Percentiles rank a stretch among this genome's conserved stretches.
Conservation (phyloP, 1,140 invertebrate genomes). For the Geopemphigus sp. region DNA sequence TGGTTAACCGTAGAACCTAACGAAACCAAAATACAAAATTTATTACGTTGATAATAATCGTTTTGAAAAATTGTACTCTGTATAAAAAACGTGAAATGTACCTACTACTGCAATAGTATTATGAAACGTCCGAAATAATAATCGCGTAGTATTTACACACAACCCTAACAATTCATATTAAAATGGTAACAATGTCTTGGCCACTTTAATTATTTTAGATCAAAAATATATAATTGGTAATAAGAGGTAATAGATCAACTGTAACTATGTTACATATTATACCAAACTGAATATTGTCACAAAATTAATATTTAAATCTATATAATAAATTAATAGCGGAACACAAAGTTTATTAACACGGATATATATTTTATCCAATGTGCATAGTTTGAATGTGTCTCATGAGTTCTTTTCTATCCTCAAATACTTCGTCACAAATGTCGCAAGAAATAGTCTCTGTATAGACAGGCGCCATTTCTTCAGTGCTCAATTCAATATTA, state of each 20-base stretch:
- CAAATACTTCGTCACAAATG: conserved; percentile 75
- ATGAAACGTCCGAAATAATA: no score
- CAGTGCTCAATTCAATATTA: conserved; percentile 51
- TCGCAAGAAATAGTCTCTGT: conserved; percentile 63
- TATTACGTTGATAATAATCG: no score
- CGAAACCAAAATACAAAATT: no score
- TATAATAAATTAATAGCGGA: background rate
- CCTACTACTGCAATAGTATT: no score
- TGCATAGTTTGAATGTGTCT: conserved; percentile 68
- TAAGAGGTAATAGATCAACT: background rate
- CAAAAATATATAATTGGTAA: background rate
- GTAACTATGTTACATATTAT: background rate
- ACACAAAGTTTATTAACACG: background rate
- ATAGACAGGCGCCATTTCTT: conserved; percentile 9
- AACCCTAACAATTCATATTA: background rate
- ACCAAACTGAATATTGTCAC: background rate
- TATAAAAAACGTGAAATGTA: no score
- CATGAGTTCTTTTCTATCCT: conserved; percentile 68
- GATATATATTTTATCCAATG: conserved; percentile 56
- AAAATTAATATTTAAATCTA: background rate
- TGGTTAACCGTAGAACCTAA: no score
- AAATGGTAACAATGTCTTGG: conserved; percentile 31
- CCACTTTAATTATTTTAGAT: background rate
- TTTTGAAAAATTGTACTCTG: no score
- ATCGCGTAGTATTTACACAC: background rate